Evolutionary conservation across 2,113 vertebrate species (phyloP).

Genomic region (Entomyzon cyanotis): DNA sequence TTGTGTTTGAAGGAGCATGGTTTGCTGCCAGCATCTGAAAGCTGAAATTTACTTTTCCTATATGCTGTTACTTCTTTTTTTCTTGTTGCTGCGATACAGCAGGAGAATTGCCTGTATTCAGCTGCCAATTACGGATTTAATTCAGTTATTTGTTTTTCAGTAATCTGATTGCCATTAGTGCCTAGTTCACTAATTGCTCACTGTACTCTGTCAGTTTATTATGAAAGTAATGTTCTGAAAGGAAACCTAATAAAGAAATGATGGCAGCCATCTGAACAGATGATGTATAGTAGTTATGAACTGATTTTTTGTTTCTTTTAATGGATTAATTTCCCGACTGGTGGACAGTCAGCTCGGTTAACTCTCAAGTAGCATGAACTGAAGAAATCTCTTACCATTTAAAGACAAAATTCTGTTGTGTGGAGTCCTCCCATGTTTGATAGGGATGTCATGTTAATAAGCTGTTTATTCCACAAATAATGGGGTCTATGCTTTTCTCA

Average conservation of each 20-base stretch:
- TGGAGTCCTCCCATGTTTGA: background rate
- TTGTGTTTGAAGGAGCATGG: background rate
- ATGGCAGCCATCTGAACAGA: background rate
- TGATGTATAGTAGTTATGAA: background rate
- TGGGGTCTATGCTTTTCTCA: background rate
- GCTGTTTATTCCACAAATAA: background rate
- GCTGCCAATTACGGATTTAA: background rate
- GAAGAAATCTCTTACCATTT: background rate
- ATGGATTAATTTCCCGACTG: background rate
- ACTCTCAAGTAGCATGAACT: background rate
- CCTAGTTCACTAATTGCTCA: background rate
- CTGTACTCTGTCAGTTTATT: background rate
- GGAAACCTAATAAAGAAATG: background rate
- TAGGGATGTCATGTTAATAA: background rate
- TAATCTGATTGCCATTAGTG: slow-evolving; percentile 13
- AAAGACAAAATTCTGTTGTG: background rate
- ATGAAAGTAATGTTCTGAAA: background rate
- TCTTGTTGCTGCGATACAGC: background rate
- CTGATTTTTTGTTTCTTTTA: background rate
- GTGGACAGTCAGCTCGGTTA: background rate
- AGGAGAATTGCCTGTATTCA: background rate
- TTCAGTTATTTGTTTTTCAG: slow-evolving; percentile 15
- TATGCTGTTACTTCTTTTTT: background rate
- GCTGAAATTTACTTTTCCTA: background rate
- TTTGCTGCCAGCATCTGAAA: background rate